Conservation (phyloP, 2,888 invertebrate species). For the Ganaspis brasiliensis region DNA sequence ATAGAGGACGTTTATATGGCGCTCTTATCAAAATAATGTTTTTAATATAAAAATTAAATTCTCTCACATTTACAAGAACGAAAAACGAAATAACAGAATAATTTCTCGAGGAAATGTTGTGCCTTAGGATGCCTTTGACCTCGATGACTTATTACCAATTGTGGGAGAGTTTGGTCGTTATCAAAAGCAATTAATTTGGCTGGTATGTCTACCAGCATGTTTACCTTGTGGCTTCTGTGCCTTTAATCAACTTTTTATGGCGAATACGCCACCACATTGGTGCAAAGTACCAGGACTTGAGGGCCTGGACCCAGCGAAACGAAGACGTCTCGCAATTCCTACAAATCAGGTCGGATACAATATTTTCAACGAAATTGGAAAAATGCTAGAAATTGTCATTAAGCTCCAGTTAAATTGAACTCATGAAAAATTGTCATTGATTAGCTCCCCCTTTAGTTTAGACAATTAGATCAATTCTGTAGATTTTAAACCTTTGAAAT, state of each 20-base stretch:
- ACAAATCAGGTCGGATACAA: slow-evolving; percentile 67
- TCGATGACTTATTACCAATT: slow-evolving; percentile 92
- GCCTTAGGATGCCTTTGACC: slow-evolving; percentile 85
- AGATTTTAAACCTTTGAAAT: too few species aligned
- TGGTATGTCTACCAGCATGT: slow-evolving; percentile 94
- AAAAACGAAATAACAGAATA: not conserved
- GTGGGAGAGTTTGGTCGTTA: slow-evolving; percentile 95
- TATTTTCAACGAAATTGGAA: not conserved
- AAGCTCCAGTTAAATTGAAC: too few species aligned
- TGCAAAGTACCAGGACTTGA: slow-evolving; percentile 88
- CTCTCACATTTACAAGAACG: not conserved
- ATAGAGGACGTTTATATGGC: too few species aligned
- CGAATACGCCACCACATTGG: slow-evolving; percentile 93
- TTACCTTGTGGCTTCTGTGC: slow-evolving; percentile 95
- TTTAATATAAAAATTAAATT: too few species aligned
- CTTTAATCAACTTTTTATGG: slow-evolving; percentile 96
- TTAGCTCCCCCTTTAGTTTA: too few species aligned
- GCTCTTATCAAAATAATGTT: too few species aligned
- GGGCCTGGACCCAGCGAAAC: slow-evolving; percentile 70
- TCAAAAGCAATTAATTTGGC: slow-evolving; percentile 91
- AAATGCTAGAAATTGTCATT: not conserved
- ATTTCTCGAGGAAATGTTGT: not conserved
- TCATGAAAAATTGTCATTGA: too few species aligned
- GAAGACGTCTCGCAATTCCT: slow-evolving; percentile 87
- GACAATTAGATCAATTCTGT: too few species aligned